Conservation (phyloP, 2,797 vertebrate species). For the Gallinago stenura region DNA sequence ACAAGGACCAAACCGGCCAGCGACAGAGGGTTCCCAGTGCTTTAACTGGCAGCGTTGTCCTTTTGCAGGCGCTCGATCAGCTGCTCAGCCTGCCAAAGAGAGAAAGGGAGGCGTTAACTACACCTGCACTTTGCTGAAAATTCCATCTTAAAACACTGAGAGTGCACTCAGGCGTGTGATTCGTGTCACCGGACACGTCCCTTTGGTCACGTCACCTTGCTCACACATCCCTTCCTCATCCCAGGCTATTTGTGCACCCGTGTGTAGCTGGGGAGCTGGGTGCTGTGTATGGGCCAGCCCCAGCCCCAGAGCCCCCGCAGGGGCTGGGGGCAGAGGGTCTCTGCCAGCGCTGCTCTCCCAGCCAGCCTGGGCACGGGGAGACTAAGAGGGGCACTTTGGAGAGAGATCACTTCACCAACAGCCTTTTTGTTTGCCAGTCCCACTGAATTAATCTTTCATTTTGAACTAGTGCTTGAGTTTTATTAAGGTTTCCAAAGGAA, state of each 20-base stretch:
- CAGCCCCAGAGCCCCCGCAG: background rate
- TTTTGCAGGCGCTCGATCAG: conserved; percentile 88
- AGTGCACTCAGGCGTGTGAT: rapidly evolving
- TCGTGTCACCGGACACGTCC: background rate
- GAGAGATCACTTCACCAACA: background rate
- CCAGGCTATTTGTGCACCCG: background rate
- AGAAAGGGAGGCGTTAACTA: conserved; percentile 20
- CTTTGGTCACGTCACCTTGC: background rate
- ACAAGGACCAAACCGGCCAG: background rate
- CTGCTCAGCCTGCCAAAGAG: conserved; percentile 88
- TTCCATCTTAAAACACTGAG: background rate
- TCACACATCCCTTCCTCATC: background rate
- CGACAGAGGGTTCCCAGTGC: background rate
- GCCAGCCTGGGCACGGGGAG: rapidly evolving
- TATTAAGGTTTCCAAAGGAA: background rate
- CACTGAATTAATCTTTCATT: background rate
- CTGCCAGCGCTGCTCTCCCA: background rate
- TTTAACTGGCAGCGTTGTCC: conserved; percentile 80
- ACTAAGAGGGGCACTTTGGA: background rate
- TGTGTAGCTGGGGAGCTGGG: rapidly evolving
- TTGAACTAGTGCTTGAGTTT: background rate
- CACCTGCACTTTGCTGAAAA: background rate
- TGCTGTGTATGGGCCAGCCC: background rate
- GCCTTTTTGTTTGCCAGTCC: background rate
- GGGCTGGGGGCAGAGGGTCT: background rate